Percentiles rank a stretch among this genome's conserved stretches.
Conservation (phyloP, 2,888 invertebrate species). For the Drosophila picticornis region DNA sequence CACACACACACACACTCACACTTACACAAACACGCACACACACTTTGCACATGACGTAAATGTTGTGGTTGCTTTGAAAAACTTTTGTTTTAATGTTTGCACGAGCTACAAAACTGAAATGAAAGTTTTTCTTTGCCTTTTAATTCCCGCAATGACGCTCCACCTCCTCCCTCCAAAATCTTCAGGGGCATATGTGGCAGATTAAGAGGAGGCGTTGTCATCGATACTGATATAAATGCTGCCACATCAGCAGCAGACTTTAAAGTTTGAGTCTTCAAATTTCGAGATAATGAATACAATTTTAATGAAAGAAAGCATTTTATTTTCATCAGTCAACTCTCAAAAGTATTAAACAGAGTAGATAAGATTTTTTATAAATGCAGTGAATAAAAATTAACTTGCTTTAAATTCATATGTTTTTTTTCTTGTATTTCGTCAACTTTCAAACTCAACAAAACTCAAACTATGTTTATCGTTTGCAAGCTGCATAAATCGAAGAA, state of each 20-base stretch:
- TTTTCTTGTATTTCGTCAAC: background rate
- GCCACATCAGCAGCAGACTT: background rate
- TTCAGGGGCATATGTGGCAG: background rate
- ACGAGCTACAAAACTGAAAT: constrained; percentile 44
- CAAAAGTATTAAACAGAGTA: background rate
- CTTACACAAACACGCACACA: constrained; percentile 43
- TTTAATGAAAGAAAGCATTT: background rate
- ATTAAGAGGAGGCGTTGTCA: constrained; percentile 12
- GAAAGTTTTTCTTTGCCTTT: constrained; percentile 46
- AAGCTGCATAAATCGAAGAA: background rate
- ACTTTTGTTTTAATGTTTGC: constrained; percentile 72
- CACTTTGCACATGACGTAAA: constrained; percentile 67
- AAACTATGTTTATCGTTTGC: background rate
- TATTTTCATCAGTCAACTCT: background rate
- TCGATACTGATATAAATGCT: constrained; percentile 17
- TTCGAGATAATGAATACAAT: background rate
- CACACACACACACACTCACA: background rate
- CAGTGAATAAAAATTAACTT: background rate
- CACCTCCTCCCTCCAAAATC: too few relatives aligned
- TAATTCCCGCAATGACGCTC: constrained; percentile 14
- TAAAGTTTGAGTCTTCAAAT: background rate
- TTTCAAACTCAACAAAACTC: background rate
- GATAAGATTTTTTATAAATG: background rate
- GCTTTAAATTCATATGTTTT: background rate
- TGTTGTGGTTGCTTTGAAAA: constrained; percentile 77